Percentiles rank a stretch among this genome's conserved stretches.
Conservation (phyloP, 2,888 invertebrate species). For the Caenorhabditis plicata region DNA sequence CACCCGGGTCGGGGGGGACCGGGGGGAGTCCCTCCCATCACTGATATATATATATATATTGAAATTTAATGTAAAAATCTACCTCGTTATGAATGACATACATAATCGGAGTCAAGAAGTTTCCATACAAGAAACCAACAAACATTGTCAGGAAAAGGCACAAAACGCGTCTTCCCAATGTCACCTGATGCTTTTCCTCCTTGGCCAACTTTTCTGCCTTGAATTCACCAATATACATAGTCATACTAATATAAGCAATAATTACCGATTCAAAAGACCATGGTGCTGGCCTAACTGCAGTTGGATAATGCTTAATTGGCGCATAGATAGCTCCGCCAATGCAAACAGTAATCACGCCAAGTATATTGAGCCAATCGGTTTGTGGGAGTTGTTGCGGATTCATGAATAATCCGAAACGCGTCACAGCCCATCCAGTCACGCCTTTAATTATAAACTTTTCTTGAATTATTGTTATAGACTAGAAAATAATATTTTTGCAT, state of each 20-base stretch:
- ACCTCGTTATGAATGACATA: constrained; percentile 32
- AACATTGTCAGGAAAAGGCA: constrained; percentile 34
- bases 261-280: constrained; percentile 23
- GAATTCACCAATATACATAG: too few relatives aligned
- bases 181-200: too few relatives aligned
- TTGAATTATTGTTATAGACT: too few relatives aligned
- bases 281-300: constrained; percentile 41
- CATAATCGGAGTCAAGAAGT: constrained; percentile 46
- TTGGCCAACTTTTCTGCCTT: too few relatives aligned
- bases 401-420: constrained; percentile 47
- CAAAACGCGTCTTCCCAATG: too few relatives aligned
- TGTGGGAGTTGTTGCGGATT: constrained; percentile 31
- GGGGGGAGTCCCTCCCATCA: too few relatives aligned
- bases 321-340: constrained; percentile 32
- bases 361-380: constrained; percentile 36
- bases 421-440: constrained; percentile 41
- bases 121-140: constrained; percentile 47
- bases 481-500: too few relatives aligned
- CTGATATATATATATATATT: neutral
- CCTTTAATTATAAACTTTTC: constrained; percentile 5
- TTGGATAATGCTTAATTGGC: constrained; percentile 39
- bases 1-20: too few relatives aligned
- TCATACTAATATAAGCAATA: too few relatives aligned
- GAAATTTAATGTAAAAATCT: neutral
- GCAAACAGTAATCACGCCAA: constrained; percentile 44